Base-by-base conservation (phyloP, 1,140 invertebrate genomes). In the Trachymyrmex cornetzi region DNA sequence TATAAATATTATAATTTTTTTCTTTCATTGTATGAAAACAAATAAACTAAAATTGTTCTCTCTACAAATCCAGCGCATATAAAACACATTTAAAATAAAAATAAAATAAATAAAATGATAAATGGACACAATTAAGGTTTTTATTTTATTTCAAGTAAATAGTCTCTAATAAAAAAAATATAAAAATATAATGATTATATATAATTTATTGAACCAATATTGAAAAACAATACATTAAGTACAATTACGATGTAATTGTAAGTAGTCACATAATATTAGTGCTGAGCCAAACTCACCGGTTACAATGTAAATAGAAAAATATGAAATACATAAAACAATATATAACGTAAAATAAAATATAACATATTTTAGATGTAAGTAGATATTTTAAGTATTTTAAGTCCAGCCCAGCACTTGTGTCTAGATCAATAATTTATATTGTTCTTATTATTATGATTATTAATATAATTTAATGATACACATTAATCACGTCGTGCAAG, bases 401-500 rank as follows among this genome's bases (percentile, higher is more conserved):
- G 2, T 38, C 7, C 14, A 38, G 12, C 1, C 9, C 1, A 38
- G 4, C 14, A 48, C 2, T 30, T 16, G 12, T 59, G 14, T n/a
- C 9, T 24, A 61, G 44, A 12, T 38, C n/a, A 11, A 59, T 53
- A 11, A n/a, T 44, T 59, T 34, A n/a, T 75, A 16, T 77, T 59
- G 9, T 38, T 24, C 4, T 24, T 16, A 77, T 61, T 3, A 72
- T 30, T 38, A 59, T 24, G 6, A 63, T 63, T 63, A 63, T 77
- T 48, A 77, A 48, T 30, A 1, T 34, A 44, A 59, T 61, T 77
- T n/a, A 44, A 5, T 30, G 61, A 63, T 63, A 19, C 7, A n/a
- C 2, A 63, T 79, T 64, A 79, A 30, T 79, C 75, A 50, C 38
- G 19, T 67, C 71, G 59, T 48, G 85, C 71, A 24, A 86, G 30